Conservation (phyloP, 2,888 invertebrate species). For the Poecilus cupreus region DNA sequence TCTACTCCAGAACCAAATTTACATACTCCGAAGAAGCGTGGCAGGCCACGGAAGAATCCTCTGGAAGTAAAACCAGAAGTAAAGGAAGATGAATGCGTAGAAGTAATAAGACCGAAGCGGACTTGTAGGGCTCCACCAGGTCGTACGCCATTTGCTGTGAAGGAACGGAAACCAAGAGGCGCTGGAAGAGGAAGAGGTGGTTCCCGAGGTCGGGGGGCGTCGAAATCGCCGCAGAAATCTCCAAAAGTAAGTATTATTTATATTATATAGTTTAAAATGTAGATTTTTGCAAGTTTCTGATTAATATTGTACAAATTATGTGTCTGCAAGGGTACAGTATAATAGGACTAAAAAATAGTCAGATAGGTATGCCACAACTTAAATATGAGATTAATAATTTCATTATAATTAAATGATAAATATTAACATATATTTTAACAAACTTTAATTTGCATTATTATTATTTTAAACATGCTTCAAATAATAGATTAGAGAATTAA, state of each 20-base stretch:
- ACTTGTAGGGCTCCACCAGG: slow-evolving; percentile 71
- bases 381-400: too few species aligned
- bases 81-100: slow-evolving; percentile 65
- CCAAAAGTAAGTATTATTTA: slow-evolving; percentile 57
- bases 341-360: too few species aligned
- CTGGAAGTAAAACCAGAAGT: slow-evolving; percentile 71
- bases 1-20: slow-evolving; percentile 50
- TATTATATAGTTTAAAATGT: neutral
- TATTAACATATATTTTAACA: too few species aligned
- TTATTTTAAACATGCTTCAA: too few species aligned
- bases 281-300: neutral
- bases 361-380: too few species aligned
- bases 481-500: too few species aligned
- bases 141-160: slow-evolving; percentile 70
- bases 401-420: too few species aligned
- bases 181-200: slow-evolving; percentile 67
- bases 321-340: too few species aligned
- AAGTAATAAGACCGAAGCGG: slow-evolving; percentile 70
- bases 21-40: slow-evolving; percentile 71
- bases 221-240: slow-evolving; percentile 62
- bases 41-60: slow-evolving; percentile 73
- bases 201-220: slow-evolving; percentile 64
- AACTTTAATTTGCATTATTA: too few species aligned
- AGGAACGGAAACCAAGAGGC: slow-evolving; percentile 70
- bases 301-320: too few species aligned